Evolutionary conservation across 1,140 invertebrate genomes (phyloP).

Genomic region (Agrilus planipennis): DNA sequence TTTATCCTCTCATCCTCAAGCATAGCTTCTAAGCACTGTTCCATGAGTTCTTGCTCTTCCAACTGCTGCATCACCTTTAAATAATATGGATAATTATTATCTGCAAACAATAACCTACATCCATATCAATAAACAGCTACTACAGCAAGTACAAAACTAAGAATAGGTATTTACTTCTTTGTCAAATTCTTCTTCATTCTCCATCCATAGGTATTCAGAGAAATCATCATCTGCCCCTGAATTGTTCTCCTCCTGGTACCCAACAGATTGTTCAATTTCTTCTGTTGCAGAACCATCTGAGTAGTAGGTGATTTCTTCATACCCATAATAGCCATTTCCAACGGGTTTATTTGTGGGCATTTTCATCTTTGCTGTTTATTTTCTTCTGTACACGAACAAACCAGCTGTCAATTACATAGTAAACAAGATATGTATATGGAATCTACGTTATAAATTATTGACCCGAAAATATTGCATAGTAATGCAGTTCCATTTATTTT

Average conservation of each 20-base stretch:
- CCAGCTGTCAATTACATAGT: conserved; percentile 9
- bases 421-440: no score
- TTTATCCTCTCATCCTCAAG: conserved; percentile 45
- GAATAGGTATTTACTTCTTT: conserved; percentile 65
- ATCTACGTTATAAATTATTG: no score
- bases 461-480: no score
- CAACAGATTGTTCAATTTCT: conserved; percentile 29
- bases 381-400: conserved; percentile 23
- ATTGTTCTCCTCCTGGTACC: conserved; percentile 40
- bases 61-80: conserved; percentile 67
- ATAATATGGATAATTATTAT: conserved; percentile 3
- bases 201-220: conserved; percentile 85
- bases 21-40: conserved; percentile 76
- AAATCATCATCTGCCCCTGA: conserved; percentile 59
- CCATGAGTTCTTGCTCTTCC: conserved; percentile 77
- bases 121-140: conserved; percentile 2
- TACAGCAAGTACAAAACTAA: conserved; percentile 1
- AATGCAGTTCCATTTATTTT: no score
- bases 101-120: conserved; percentile 8
- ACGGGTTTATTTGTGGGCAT: conserved; percentile 10
- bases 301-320: conserved; percentile 36
- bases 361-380: conserved; percentile 15
- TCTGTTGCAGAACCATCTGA: conserved; percentile 17
- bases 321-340: conserved; percentile 41
- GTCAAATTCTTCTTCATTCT: conserved; percentile 81